These are phyloP conservation scores for Graptemys geographica DNA, from an alignment of 2,797 vertebrate genomes.

Conservation along the genomic window DNA sequence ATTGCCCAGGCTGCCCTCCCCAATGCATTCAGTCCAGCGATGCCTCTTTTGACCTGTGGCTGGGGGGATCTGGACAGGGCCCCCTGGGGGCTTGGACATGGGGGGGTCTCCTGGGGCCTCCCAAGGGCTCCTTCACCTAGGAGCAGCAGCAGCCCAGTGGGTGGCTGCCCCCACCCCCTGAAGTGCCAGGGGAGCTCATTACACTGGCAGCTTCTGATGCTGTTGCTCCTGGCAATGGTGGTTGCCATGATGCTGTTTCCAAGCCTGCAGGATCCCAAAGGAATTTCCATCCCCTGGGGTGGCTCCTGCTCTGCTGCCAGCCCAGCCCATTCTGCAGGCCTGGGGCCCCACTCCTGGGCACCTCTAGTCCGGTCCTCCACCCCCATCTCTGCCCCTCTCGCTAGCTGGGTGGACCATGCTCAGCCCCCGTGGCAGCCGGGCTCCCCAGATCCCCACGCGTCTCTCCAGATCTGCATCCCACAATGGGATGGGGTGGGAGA, in stretches of 20 bases:
- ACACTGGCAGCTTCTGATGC: not conserved
- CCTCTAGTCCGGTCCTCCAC: no score
- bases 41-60: no score
- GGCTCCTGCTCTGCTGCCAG: not conserved
- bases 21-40: no score
- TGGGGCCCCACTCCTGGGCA: not conserved
- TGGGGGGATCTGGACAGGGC: no score
- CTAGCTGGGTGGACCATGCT: not conserved
- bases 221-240: not conserved
- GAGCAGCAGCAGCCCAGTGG: not conserved
- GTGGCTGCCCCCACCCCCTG: not conserved
- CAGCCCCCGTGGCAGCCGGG: not conserved
- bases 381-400: not conserved
- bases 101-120: no score
- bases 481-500: not conserved
- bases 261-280: not conserved
- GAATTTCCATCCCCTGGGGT: not conserved
- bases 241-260: not conserved
- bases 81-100: not conserved
- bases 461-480: not conserved
- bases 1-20: not conserved
- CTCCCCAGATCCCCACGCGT: not conserved
- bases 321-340: not conserved
- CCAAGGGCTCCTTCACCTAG: not conserved
- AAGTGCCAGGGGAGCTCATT: slow-evolving; percentile 10